Base-by-base conservation (phyloP, 2,797 vertebrate genomes). In the Propithecus deckenii region DNA sequence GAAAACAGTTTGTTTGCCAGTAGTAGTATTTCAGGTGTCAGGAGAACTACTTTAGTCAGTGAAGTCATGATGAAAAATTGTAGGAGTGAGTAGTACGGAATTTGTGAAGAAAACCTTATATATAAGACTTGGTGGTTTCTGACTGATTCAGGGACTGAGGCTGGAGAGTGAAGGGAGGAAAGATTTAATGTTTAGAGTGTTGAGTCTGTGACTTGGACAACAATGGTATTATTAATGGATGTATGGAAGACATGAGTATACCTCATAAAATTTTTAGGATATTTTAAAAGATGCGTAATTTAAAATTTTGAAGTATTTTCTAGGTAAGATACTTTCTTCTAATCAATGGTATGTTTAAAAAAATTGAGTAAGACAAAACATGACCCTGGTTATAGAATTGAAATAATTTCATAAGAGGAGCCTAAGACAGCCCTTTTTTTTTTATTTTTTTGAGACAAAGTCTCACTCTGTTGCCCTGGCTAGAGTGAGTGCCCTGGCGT, bases 61-160 rank as follows among this genome's bases (percentile, higher is more conserved):
- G 52, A 84, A 75, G 57, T 93, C 50, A 67, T 83, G 46, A 80
- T 91, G 63, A 85, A 95, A 88, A 92, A 67, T 78, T 86, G 25
- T 28, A 86, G 35, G 9, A 2, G 2, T 93, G n/a, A 11, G 28
- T 91, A 63, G 22, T 78, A 78, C 41, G 52, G 59, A 94, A 85
- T 88, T 76, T 75, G 15, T 90, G 20, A 88, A 35, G n/a, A 41
- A 85, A 88, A 50, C 25, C 15, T 35, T 71, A 15, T 55, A 4
- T 30, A 2, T 59, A 84, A 43, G 9, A 85, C 4, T 86, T 89
- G 30, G 14, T 90, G 9, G 48, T 86, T 88, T 79, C n/a, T 94
- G 79, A 65, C 14, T 83, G 30, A 38, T 38, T 32, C 0, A 32
- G 30, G 20, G 4, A 10, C 69, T 90, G 43, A 30, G 43, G 10